A percentile compares a stretch with the other conserved stretches of the same genome.
phyloP scores from a whole-genome alignment of 1,140 invertebrate species.

The Helicoverpa armigera region DNA sequence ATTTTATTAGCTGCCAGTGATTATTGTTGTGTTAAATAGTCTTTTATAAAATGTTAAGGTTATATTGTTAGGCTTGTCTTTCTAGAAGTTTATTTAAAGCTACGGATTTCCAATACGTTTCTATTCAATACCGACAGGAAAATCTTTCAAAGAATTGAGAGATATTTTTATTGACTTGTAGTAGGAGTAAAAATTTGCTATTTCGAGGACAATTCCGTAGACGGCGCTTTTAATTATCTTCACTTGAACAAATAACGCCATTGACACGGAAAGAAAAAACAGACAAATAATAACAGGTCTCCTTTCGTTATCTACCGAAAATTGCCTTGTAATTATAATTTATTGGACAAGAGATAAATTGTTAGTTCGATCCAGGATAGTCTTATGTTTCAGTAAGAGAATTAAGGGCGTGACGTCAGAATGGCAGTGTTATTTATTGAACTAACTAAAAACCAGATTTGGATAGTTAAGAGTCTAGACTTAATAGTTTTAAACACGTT shows the following conservation, averaged over 20 bases:
- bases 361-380: background rate
- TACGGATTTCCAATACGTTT: too few species aligned
- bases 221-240: background rate
- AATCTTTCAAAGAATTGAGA: too few species aligned
- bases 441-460: conserved; percentile 3
- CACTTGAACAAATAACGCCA: background rate
- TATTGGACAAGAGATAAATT: conserved; percentile 23
- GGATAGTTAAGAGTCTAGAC: background rate
- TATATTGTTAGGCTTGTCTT: too few species aligned
- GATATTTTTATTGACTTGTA: too few species aligned
- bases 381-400: background rate
- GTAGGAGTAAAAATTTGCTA: too few species aligned
- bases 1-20: background rate
- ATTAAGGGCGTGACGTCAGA: conserved; percentile 10
- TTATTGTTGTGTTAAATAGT: background rate
- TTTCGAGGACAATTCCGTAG: too few species aligned
- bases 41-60: too few species aligned
- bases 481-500: background rate
- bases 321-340: conserved; percentile 22
- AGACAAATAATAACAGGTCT: background rate
- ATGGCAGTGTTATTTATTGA: background rate
- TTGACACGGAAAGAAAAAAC: conserved; percentile 11
- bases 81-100: too few species aligned
- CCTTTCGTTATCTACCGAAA: background rate
- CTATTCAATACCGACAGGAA: too few species aligned